Conservation (phyloP, 2,113 vertebrate genomes). For the Hypomesus transpacificus region DNA sequence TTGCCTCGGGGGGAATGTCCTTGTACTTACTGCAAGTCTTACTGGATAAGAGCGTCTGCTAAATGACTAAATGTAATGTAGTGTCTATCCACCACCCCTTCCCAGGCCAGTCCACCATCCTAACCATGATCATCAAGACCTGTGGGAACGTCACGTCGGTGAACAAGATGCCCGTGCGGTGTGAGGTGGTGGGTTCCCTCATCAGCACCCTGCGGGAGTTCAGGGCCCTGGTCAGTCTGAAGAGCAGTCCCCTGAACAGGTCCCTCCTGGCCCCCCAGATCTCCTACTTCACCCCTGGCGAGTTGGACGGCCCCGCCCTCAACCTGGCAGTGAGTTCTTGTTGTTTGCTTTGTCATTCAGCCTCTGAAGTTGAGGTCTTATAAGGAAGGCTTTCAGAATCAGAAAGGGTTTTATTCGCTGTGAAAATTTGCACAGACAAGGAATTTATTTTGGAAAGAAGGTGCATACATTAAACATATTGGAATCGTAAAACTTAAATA, state of each 20-base stretch:
- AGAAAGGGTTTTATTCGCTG: too few species aligned
- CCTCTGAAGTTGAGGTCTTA: neutral
- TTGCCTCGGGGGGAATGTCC: too few species aligned
- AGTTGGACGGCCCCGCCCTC: neutral
- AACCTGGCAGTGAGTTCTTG: conserved; percentile 38
- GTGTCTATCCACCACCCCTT: neutral
- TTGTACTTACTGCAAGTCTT: too few species aligned
- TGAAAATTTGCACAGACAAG: too few species aligned
- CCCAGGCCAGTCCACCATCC: conserved; percentile 60
- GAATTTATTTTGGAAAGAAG: too few species aligned
- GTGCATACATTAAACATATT: too few species aligned
- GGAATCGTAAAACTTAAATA: too few species aligned
- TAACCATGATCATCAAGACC: conserved; percentile 73
- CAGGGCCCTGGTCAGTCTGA: conserved; percentile 70
- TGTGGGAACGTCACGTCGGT: conserved; percentile 64
- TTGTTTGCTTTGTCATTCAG: neutral
- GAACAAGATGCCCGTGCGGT: conserved; percentile 63
- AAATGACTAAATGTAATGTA: too few species aligned
- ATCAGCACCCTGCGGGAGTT: conserved; percentile 72
- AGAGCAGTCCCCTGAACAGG: conserved; percentile 63
- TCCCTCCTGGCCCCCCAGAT: conserved; percentile 69
- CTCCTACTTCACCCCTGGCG: conserved; percentile 64
- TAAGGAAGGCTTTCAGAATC: neutral
- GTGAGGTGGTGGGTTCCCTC: conserved; percentile 75
- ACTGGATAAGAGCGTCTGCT: too few species aligned